Evolutionary conservation across 1,140 invertebrate species (phyloP).

Genomic region (Drosophila nigrodunni): DNA sequence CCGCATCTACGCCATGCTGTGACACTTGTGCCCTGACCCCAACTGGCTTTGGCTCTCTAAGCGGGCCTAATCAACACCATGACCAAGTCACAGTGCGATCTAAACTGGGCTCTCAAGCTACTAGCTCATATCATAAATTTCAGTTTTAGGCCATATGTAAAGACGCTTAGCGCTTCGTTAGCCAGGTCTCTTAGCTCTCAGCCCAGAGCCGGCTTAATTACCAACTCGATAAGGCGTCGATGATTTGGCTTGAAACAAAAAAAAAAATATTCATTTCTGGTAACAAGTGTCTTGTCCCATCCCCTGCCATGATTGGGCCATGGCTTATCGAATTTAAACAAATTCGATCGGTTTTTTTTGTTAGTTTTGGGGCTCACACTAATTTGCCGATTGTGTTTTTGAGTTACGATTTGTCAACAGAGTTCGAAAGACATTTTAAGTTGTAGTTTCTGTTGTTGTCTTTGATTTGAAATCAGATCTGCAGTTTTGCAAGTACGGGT

Average conservation of each 20-base stretch:
- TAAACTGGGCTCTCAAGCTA: constrained; percentile 40
- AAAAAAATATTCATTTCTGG: constrained; percentile 21
- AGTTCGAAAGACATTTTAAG: neutral
- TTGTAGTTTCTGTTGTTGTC: neutral
- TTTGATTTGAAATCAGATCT: constrained; percentile 50
- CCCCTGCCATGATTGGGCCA: constrained; percentile 21
- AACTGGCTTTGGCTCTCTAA: neutral
- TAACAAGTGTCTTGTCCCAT: constrained; percentile 70
- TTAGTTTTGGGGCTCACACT: constrained; percentile 24
- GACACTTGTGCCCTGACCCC: constrained; percentile 70
- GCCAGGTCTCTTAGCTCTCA: neutral
- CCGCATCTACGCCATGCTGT: constrained; percentile 64
- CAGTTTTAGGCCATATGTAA: constrained; percentile 69
- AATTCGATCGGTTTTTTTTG: constrained; percentile 18
- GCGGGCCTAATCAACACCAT: constrained; percentile 73
- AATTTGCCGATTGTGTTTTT: constrained; percentile 64
- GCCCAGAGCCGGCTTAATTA: constrained; percentile 65
- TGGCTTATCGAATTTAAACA: constrained; percentile 31
- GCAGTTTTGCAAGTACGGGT: neutral
- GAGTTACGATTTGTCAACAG: constrained; percentile 20
- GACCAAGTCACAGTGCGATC: constrained; percentile 47
- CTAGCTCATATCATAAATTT: constrained; percentile 70
- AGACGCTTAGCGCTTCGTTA: constrained; percentile 50
- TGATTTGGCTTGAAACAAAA: constrained; percentile 51
- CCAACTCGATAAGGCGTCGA: constrained; percentile 70